These are phyloP conservation scores for Ceyx margarethae DNA, from an alignment of 2,113 vertebrate species.

Conservation along the genomic window DNA sequence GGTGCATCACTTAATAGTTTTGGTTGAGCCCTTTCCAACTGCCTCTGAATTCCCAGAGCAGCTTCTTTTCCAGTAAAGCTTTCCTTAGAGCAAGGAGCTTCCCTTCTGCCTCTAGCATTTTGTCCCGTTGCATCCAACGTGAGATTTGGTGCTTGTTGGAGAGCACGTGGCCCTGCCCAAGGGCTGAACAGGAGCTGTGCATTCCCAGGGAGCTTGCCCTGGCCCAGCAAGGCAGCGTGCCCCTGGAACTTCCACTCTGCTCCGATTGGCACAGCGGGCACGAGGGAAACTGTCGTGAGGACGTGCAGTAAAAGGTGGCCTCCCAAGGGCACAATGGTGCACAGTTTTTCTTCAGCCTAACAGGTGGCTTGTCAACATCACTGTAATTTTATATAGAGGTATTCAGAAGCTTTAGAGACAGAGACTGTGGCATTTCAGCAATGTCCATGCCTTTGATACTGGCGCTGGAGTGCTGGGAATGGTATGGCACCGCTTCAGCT, in stretches of 20 bases:
- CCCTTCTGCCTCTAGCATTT: rapidly evolving
- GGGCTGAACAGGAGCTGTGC: rapidly evolving
- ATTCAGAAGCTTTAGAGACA: slow-evolving; percentile 72
- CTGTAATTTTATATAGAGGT: slow-evolving; percentile 79
- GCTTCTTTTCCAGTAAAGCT: background rate
- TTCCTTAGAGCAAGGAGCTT: background rate
- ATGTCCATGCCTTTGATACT: slow-evolving; percentile 74
- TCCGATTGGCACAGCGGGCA: background rate
- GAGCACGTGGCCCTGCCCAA: rapidly evolving
- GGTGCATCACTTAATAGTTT: background rate
- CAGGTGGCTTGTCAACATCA: slow-evolving; percentile 78
- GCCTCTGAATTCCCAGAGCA: background rate
- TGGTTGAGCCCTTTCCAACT: background rate
- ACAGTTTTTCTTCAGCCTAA: slow-evolving; percentile 65
- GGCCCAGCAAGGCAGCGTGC: background rate
- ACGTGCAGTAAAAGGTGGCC: slow-evolving; percentile 36
- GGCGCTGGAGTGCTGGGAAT: slow-evolving; percentile 37
- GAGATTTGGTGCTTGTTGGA: rapidly evolving
- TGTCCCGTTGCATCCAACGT: background rate
- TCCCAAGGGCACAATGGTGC: slow-evolving; percentile 59
- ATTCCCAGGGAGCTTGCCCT: background rate
- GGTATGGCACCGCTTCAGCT: slow-evolving; percentile 44
- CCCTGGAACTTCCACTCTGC: background rate
- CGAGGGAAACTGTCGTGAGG: slow-evolving; percentile 10
- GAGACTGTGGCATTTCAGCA: slow-evolving; percentile 67